These are phyloP conservation scores for Napeogenes inachia DNA, from an alignment of 2,888 invertebrate species.

Conservation along the genomic window DNA sequence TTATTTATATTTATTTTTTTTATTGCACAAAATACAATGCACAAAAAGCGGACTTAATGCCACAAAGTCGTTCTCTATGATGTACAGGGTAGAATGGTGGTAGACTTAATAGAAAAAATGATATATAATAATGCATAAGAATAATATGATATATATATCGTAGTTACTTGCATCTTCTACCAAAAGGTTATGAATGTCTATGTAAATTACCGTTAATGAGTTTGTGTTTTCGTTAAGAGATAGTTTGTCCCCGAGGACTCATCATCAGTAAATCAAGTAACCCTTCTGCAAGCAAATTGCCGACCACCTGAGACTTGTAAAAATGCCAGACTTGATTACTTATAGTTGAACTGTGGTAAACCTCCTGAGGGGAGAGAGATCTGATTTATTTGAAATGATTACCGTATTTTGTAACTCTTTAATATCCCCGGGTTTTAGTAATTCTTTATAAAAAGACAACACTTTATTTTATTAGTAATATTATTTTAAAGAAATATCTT, in stretches of 20 bases:
- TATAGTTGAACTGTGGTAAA: conserved; percentile 34
- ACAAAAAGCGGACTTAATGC: no score
- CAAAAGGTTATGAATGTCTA: conserved; percentile 40
- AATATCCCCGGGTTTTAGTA: neutral
- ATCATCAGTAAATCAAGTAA: conserved; percentile 72
- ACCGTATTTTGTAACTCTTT: neutral
- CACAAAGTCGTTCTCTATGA: no score
- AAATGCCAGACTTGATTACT: conserved; percentile 63
- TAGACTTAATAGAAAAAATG: no score
- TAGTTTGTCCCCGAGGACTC: conserved; percentile 66
- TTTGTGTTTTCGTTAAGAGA: conserved; percentile 39
- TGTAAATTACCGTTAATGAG: conserved; percentile 57
- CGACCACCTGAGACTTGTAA: conserved; percentile 75
- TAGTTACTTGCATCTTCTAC: no score
- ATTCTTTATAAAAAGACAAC: neutral
- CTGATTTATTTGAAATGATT: conserved; percentile 6
- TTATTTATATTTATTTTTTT: no score
- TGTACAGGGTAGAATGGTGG: no score
- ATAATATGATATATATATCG: no score
- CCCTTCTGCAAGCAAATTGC: conserved; percentile 68
- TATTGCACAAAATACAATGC: no score
- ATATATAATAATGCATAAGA: no score
- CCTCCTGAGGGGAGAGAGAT: conserved; percentile 16
- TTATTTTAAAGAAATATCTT: no score
- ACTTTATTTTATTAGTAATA: no score